Evolutionary conservation across 2,113 vertebrate species (phyloP).

Genomic region (Tyto alba): DNA sequence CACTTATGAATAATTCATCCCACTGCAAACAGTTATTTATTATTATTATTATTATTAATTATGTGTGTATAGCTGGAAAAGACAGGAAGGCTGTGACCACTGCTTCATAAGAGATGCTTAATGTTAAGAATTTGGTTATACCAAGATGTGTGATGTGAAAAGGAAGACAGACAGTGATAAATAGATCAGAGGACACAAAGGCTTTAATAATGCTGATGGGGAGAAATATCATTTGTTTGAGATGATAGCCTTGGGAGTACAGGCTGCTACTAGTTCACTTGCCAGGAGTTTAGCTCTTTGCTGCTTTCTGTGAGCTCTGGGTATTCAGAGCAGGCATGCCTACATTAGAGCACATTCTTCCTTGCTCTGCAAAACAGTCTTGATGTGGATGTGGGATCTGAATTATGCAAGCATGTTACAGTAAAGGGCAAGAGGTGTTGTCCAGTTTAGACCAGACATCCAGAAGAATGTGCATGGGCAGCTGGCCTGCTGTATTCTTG

Average conservation of each 20-base stretch:
- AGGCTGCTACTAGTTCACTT: not conserved
- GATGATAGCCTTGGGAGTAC: not conserved
- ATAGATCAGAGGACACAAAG: slow-evolving; percentile 19
- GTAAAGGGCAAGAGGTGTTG: not conserved
- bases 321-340: not conserved
- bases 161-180: slow-evolving; percentile 24
- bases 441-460: not conserved
- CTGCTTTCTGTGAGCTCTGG: not conserved
- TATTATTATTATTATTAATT: slow-evolving; percentile 42
- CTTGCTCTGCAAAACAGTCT: not conserved
- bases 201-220: slow-evolving; percentile 28
- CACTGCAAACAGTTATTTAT: not conserved
- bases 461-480: fast-evolving
- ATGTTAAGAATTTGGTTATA: slow-evolving; percentile 15
- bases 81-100: not conserved
- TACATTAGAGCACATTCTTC: not conserved
- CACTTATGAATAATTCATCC: slow-evolving; percentile 57
- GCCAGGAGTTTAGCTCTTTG: not conserved
- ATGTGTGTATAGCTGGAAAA: slow-evolving; percentile 18
- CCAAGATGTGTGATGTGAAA: not conserved
- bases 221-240: slow-evolving; percentile 27
- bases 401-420: not conserved
- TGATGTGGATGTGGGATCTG: not conserved
- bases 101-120: slow-evolving; percentile 8
- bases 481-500: not conserved